phyloP scores from a whole-genome alignment of 2,797 vertebrate species.

The Tarsius wallacei region DNA sequence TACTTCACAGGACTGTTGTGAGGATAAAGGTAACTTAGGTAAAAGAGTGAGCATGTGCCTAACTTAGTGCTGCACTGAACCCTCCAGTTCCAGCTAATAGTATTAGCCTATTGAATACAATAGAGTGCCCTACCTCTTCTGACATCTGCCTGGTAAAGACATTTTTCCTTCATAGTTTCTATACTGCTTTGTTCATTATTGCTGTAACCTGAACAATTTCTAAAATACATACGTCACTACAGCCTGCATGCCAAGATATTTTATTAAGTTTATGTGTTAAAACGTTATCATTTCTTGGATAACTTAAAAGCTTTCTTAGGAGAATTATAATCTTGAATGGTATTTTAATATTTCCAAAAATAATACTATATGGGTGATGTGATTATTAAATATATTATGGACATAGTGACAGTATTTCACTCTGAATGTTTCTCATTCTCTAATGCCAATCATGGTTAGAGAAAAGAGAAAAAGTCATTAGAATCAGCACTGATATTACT shows the following conservation, averaged over 20 bases:
- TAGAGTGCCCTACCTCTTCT: not conserved
- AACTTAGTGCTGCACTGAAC: not conserved
- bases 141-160: not conserved
- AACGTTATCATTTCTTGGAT: constrained; percentile 12
- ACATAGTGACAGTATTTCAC: constrained; percentile 10
- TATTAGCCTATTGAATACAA: not conserved
- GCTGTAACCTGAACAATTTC: constrained; percentile 18
- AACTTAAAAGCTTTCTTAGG: constrained; percentile 45
- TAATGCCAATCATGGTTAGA: not conserved
- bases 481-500: not conserved
- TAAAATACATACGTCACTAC: not conserved
- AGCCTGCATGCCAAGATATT: not conserved
- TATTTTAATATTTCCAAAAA: constrained; percentile 48
- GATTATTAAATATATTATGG: constrained; percentile 33
- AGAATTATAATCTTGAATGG: not conserved
- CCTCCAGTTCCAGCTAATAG: not conserved
- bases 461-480: not conserved
- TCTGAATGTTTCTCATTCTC: constrained; percentile 25
- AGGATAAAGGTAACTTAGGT: not conserved
- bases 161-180: not conserved
- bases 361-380: not conserved
- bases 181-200: not conserved
- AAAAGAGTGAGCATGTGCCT: not conserved
- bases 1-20: not conserved
- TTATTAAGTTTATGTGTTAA: constrained; percentile 46